Base-by-base conservation (phyloP, 2,113 vertebrate species). In the Xyrauchen texanus region DNA sequence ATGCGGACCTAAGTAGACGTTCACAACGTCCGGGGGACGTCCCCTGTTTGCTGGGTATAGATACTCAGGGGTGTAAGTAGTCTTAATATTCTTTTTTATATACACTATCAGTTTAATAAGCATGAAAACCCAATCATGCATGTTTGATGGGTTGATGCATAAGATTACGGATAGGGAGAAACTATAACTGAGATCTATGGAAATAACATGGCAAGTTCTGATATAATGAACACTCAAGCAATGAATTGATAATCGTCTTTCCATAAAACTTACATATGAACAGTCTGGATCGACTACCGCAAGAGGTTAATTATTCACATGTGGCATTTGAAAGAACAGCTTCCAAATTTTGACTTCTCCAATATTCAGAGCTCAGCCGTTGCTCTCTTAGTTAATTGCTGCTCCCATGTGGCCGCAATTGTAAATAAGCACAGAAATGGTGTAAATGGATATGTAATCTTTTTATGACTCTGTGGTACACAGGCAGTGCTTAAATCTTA, bases 371-470 rank as follows among this genome's bases (percentile, higher is more conserved):
- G 46, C 4, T 42, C 7, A 10, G 62, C 11, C 46, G 2, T 3
- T 9, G 9, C 45, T 51, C 57, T 61, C 60, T 74, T 62, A 60
- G 55, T 72, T 58, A 21, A 42, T 60, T 76, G 67, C 77, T 77
- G 82, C 78, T 77, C 78, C 57, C 78, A 68, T 80, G 63, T 83
- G 74, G 78, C 44, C 78, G 63, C 53, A 11, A 52, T 34, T 34
- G 67, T 71, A 58, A 77, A 80, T 57, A 64, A 58, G 58, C 60
- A 63, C 12, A 45, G n/a, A 57, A 46, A 57, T 7, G 12, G 0
- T 13, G 3, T 15, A 49, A 65, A 66, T 8, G 11, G 15, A 4
- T 73, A 1, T 5, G 11, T 11, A 1, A 47, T 62, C 44, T 7
- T 44, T 5, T 15, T 3, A 58, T 7, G 55, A 58, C 21, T 34